These are phyloP conservation scores for Xiphias gladius DNA, from an alignment of 2,113 vertebrate species.

Conservation along the genomic window DNA sequence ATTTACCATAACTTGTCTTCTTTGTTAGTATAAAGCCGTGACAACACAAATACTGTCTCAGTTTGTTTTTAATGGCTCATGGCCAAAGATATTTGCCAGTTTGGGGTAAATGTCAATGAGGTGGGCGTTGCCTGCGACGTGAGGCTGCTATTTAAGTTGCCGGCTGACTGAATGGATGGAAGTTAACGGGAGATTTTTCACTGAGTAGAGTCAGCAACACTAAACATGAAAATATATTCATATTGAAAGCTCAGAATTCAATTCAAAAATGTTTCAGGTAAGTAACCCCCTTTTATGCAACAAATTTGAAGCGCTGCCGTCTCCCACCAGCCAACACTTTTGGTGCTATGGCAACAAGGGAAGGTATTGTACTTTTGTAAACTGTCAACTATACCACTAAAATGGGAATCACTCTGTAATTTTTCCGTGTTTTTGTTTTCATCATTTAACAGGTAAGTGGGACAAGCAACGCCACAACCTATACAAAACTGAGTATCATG, in stretches of 20 bases:
- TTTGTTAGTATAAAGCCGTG: slow-evolving; percentile 7
- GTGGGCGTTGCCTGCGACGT: neutral
- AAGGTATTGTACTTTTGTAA: neutral
- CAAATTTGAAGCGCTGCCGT: neutral
- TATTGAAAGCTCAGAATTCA: neutral
- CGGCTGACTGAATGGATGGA: neutral
- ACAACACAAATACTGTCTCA: neutral
- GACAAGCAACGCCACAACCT: neutral
- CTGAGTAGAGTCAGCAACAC: neutral
- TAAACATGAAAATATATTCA: neutral
- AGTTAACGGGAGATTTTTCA: neutral
- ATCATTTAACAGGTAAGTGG: neutral
- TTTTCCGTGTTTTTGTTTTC: neutral
- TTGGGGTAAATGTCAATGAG: neutral
- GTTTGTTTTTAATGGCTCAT: neutral
- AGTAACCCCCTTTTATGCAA: neutral
- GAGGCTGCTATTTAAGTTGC: neutral
- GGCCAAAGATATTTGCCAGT: neutral
- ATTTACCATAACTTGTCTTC: slow-evolving; percentile 18
- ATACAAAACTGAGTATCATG: neutral
- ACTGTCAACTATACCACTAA: neutral
- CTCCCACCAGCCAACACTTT: neutral
- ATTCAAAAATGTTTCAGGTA: neutral
- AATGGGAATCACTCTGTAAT: neutral
- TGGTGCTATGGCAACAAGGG: neutral